Conservation (phyloP, 2,888 invertebrate genomes). For the Petrophora chlorosata region DNA sequence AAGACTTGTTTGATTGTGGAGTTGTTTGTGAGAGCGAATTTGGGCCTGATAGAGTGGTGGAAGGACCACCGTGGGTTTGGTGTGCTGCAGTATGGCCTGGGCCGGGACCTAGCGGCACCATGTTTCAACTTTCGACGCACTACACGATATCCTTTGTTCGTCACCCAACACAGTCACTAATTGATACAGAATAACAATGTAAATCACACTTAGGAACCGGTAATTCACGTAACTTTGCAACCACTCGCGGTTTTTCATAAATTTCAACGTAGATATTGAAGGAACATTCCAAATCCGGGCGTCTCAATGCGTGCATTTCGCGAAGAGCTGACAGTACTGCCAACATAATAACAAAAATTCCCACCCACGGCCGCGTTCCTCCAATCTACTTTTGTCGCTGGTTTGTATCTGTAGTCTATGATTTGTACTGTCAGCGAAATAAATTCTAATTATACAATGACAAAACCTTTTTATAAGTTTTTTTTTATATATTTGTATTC, state of each 20-base stretch:
- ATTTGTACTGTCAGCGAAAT: constrained; percentile 9
- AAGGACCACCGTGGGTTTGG: constrained; percentile 78
- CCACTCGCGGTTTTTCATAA: constrained; percentile 59
- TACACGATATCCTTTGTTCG: constrained; percentile 69
- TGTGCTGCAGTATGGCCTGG: constrained; percentile 83
- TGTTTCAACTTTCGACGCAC: constrained; percentile 83
- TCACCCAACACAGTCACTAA: constrained; percentile 77
- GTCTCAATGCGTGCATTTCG: constrained; percentile 83
- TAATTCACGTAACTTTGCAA: constrained; percentile 58
- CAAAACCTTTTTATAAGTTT: no score
- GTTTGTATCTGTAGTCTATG: background rate
- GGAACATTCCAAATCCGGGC: constrained; percentile 79
- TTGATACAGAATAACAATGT: constrained; percentile 62
- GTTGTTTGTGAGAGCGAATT: constrained; percentile 77
- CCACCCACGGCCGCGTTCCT: constrained; percentile 55
- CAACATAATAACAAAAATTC: constrained; percentile 60
- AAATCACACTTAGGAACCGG: constrained; percentile 53
- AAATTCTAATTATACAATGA: background rate
- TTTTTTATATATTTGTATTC: no score
- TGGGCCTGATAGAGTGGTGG: constrained; percentile 73
- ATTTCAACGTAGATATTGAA: constrained; percentile 74
- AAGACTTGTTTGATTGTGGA: constrained; percentile 79
- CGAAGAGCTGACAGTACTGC: constrained; percentile 70
- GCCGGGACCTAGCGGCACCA: constrained; percentile 89
- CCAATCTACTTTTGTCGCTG: constrained; percentile 40